phyloP scores from a whole-genome alignment of 1,140 invertebrate species.

The Elymnias hypermnestra region DNA sequence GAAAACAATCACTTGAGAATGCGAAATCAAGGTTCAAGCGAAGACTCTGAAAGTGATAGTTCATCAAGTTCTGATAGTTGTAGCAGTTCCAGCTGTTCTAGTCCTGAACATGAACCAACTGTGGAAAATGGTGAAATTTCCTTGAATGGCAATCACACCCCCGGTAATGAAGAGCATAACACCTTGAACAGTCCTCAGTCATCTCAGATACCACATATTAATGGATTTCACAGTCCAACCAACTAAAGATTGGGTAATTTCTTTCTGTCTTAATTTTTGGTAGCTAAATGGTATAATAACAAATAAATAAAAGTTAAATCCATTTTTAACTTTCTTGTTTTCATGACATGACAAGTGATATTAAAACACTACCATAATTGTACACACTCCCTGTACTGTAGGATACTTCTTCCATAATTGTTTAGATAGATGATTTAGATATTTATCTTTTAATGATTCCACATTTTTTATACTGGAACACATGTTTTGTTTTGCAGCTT shows the following conservation, averaged over 20 bases:
- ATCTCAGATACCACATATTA: conserved; percentile 37
- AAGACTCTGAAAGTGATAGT: conserved; percentile 72
- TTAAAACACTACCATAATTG: no score
- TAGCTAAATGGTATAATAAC: background rate
- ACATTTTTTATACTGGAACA: no score
- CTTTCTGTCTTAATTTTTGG: conserved; percentile 1
- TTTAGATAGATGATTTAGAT: no score
- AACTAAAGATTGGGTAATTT: conserved; percentile 25
- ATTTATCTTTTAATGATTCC: no score
- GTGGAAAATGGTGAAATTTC: conserved; percentile 26
- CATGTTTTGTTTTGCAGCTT: no score
- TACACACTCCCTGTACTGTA: no score
- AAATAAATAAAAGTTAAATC: no score
- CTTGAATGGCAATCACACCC: conserved; percentile 30
- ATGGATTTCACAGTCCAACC: conserved; percentile 58
- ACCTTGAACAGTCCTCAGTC: conserved; percentile 26
- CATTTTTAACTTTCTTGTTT: no score
- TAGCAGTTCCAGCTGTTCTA: conserved; percentile 51
- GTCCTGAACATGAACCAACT: conserved; percentile 29
- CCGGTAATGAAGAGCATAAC: conserved; percentile 43
- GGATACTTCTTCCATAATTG: no score
- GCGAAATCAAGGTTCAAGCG: conserved; percentile 47
- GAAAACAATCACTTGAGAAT: conserved; percentile 62
- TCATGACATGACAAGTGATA: no score
- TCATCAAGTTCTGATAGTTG: conserved; percentile 64